Conservation (phyloP, 1,140 invertebrate genomes). For the Hypothenemus hampei region DNA sequence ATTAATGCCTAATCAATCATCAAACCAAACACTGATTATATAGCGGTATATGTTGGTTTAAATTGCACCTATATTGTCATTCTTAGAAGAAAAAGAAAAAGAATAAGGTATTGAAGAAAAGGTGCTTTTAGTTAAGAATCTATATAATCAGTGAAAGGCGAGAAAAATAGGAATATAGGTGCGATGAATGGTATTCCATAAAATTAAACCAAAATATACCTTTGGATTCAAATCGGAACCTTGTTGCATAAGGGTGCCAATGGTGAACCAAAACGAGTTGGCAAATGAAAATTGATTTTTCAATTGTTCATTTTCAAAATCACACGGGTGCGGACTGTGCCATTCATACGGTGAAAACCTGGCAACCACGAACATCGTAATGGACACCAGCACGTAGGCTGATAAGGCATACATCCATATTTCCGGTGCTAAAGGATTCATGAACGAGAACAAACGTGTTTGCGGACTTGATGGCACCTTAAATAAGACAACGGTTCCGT, state of each 20-base stretch:
- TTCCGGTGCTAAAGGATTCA: conserved; percentile 79
- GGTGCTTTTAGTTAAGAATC: too few species aligned
- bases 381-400: conserved; percentile 71
- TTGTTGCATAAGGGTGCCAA: conserved; percentile 80
- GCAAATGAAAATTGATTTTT: conserved; percentile 65
- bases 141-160: too few species aligned
- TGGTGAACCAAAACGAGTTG: conserved; percentile 77
- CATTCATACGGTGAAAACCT: conserved; percentile 77
- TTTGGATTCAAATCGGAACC: conserved; percentile 71
- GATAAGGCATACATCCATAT: conserved; percentile 78
- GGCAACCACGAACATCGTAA: conserved; percentile 80
- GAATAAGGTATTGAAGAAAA: too few species aligned
- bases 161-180: not conserved
- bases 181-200: too few species aligned
- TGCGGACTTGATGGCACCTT: conserved; percentile 61
- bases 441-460: conserved; percentile 78
- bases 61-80: not conserved
- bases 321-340: conserved; percentile 71
- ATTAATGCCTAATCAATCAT: not conserved
- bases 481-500: conserved; percentile 16
- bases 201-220: conserved; percentile 54
- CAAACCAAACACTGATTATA: conserved; percentile 11
- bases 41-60: not conserved
- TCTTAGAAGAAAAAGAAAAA: too few species aligned
- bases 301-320: conserved; percentile 54